Evolutionary conservation across 2,888 invertebrate genomes (phyloP).

Genomic region (Mantis religiosa): DNA sequence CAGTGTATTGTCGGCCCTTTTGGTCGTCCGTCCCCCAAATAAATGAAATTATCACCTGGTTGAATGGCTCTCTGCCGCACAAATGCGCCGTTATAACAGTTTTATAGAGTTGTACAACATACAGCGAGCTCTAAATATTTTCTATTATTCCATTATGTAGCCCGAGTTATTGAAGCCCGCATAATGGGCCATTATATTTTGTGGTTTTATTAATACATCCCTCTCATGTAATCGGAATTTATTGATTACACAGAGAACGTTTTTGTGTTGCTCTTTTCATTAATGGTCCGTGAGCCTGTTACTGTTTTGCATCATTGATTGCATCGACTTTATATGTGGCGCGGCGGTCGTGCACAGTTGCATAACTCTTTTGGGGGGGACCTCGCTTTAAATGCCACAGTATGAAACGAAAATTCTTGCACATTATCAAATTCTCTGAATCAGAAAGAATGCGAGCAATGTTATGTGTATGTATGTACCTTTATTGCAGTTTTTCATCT

Average conservation of each 20-base stretch:
- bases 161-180: slow-evolving; percentile 8
- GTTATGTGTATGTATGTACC: not conserved
- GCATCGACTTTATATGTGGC: slow-evolving; percentile 8
- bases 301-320: slow-evolving; percentile 14
- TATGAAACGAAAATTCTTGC: not conserved
- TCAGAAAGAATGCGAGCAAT: not conserved
- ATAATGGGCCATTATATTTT: slow-evolving; percentile 17
- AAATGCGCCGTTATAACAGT: not conserved
- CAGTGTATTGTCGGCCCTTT: not conserved
- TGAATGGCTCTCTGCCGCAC: not conserved
- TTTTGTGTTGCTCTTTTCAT: slow-evolving; percentile 11
- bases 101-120: not conserved
- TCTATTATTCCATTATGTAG: slow-evolving; percentile 7
- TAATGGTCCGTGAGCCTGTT: slow-evolving; percentile 12
- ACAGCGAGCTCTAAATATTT: slow-evolving; percentile 5
- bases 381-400: not conserved
- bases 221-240: slow-evolving; percentile 15
- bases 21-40: not conserved
- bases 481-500: not conserved
- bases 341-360: not conserved
- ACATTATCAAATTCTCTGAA: not conserved
- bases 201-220: slow-evolving; percentile 16
- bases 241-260: slow-evolving; percentile 10
- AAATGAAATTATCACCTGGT: not conserved
- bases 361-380: not conserved